A percentile compares a stretch with the other conserved stretches of the same genome.
Conservation (phyloP, 1,140 invertebrate genomes). For the Brachionus asplanchnoidis region DNA sequence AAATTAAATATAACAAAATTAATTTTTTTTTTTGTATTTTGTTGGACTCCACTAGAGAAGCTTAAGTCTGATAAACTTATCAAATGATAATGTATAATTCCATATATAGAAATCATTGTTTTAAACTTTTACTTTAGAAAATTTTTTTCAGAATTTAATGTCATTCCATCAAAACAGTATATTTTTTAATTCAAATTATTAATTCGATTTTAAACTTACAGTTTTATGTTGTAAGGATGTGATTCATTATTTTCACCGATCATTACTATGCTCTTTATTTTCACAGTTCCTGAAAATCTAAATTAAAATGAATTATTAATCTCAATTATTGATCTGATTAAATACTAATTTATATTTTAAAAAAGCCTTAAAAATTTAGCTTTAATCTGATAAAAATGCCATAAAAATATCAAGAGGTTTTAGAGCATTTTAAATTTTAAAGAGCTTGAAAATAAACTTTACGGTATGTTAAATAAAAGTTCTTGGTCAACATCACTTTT, state of each 20-base stretch:
- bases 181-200: too few relatives aligned
- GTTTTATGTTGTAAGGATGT: conserved; percentile 75
- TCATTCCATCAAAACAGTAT: too few relatives aligned
- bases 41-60: too few relatives aligned
- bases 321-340: neutral
- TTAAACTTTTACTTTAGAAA: too few relatives aligned
- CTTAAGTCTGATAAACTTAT: too few relatives aligned
- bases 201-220: conserved; percentile 64
- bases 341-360: neutral
- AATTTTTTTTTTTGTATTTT: too few relatives aligned
- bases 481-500: conserved; percentile 91
- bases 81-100: too few relatives aligned
- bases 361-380: neutral
- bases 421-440: too few relatives aligned
- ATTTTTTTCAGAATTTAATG: too few relatives aligned
- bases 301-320: neutral
- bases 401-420: too few relatives aligned
- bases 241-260: conserved; percentile 75
- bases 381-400: neutral
- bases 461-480: conserved; percentile 87
- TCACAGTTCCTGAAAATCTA: conserved; percentile 84
- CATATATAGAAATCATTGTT: too few relatives aligned
- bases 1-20: too few relatives aligned
- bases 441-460: conserved; percentile 45
- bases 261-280: conserved; percentile 85